phyloP scores from a whole-genome alignment of 1,140 invertebrate species.

The Drosophila erecta region DNA sequence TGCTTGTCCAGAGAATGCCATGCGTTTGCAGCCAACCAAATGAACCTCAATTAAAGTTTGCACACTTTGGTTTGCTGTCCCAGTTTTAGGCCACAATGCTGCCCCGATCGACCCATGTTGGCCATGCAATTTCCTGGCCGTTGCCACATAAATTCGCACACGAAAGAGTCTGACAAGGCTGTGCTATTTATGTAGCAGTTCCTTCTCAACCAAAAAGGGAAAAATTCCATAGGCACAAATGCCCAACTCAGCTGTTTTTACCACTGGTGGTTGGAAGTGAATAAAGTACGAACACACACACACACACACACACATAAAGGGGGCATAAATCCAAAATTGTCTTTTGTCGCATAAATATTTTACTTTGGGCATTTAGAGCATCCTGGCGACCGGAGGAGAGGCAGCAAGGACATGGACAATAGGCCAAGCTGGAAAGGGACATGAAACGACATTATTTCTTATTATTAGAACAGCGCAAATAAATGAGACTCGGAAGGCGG shows the following conservation, averaged over 20 bases:
- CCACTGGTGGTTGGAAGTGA: slow-evolving; percentile 20
- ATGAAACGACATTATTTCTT: slow-evolving; percentile 77
- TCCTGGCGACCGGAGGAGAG: background rate
- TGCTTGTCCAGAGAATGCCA: background rate
- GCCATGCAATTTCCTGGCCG: slow-evolving; percentile 70
- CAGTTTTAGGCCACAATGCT: slow-evolving; percentile 46
- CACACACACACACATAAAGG: slow-evolving; percentile 22
- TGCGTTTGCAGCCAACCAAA: slow-evolving; percentile 42
- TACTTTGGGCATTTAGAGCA: slow-evolving; percentile 57
- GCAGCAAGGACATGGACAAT: slow-evolving; percentile 57
- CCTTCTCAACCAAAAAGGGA: slow-evolving; percentile 56
- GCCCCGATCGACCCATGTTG: slow-evolving; percentile 2
- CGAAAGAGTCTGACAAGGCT: slow-evolving; percentile 58
- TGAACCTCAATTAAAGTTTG: slow-evolving; percentile 65
- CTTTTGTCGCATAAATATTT: slow-evolving; percentile 83
- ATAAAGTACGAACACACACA: slow-evolving; percentile 1
- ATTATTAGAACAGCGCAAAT: slow-evolving; percentile 78
- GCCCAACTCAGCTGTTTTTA: slow-evolving; percentile 65
- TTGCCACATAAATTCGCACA: slow-evolving; percentile 72
- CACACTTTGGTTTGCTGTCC: slow-evolving; percentile 65
- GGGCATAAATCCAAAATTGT: slow-evolving; percentile 81
- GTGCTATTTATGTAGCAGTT: slow-evolving; percentile 77
- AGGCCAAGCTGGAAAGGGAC: slow-evolving; percentile 46
- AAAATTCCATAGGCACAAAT: slow-evolving; percentile 48
- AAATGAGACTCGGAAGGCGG: slow-evolving; percentile 61